A percentile compares a stretch with the other conserved stretches of the same genome.
phyloP scores from a whole-genome alignment of 2,888 invertebrate species.

The Callimorpha dominula region DNA sequence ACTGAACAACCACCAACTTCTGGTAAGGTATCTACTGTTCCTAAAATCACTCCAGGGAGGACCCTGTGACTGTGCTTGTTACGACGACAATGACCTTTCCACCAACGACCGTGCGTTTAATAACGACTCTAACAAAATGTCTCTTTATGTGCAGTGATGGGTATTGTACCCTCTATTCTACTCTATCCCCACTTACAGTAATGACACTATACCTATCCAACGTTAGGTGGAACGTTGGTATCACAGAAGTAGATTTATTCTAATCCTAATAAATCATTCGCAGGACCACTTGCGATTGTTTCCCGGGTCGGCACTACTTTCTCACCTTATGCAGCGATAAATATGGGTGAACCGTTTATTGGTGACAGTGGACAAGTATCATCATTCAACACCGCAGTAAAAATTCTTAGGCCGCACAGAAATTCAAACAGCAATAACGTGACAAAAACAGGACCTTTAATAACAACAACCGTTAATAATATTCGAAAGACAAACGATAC shows the following conservation, averaged over 20 bases:
- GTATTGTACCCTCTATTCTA: no score
- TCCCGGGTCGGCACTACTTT: constrained; percentile 80
- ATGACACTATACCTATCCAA: no score
- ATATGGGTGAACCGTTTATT: constrained; percentile 62
- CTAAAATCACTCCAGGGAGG: constrained; percentile 37
- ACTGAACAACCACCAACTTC: neutral
- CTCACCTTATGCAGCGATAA: constrained; percentile 63
- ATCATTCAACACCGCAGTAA: constrained; percentile 70
- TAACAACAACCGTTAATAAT: constrained; percentile 29
- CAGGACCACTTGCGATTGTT: constrained; percentile 81
- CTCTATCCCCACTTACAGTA: no score
- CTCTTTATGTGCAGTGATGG: no score
- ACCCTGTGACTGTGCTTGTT: no score
- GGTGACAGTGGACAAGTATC: constrained; percentile 70
- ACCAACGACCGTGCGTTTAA: no score
- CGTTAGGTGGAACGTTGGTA: neutral
- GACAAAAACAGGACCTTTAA: constrained; percentile 26
- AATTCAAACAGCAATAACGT: constrained; percentile 42
- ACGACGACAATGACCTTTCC: no score
- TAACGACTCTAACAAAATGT: no score
- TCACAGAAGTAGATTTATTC: neutral
- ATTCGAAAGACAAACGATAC: constrained; percentile 33
- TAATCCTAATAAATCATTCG: constrained; percentile 69
- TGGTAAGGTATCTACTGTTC: neutral
- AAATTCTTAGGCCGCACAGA: constrained; percentile 76